Conservation (phyloP, 2,888 invertebrate genomes). For the Drosophila seclusa region DNA sequence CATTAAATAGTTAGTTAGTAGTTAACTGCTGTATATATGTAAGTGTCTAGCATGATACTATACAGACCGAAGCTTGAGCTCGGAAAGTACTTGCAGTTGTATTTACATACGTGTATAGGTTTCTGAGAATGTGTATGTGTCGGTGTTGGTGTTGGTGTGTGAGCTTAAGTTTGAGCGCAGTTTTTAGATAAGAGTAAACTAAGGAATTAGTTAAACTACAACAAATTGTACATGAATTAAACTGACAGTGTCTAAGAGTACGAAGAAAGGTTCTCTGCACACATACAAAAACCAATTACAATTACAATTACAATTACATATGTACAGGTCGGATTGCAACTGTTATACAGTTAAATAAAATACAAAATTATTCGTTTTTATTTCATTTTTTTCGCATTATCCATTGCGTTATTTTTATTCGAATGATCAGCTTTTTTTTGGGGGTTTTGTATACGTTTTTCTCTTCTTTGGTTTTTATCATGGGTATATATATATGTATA, state of each 20-base stretch:
- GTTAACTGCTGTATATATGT: constrained; percentile 22
- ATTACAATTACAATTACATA: constrained; percentile 46
- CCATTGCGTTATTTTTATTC: constrained; percentile 42
- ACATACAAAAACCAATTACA: constrained; percentile 64
- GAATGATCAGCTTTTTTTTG: constrained; percentile 33
- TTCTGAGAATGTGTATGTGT: constrained; percentile 5
- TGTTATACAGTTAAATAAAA: constrained; percentile 59
- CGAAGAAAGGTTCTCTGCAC: constrained; percentile 54
- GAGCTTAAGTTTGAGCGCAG: constrained; percentile 44
- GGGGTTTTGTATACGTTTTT: constrained; percentile 18
- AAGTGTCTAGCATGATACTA: constrained; percentile 17
- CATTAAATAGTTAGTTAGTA: constrained; percentile 5
- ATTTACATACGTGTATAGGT: constrained; percentile 29
- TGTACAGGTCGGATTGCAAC: constrained; percentile 57
- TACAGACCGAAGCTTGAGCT: constrained; percentile 48
- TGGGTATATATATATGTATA: constrained; percentile 25
- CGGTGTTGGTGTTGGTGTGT: constrained; percentile 3
- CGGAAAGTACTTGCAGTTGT: constrained; percentile 19
- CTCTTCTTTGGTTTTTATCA: constrained; percentile 32
- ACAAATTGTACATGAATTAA: constrained; percentile 47
- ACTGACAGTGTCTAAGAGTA: constrained; percentile 53
- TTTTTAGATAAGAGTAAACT: constrained; percentile 39
- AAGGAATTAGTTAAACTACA: constrained; percentile 53
- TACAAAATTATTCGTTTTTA: constrained; percentile 47
- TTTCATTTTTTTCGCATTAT: constrained; percentile 36